These are phyloP conservation scores for Allygus modestus DNA, from an alignment of 2,888 invertebrate genomes.

Conservation along the genomic window DNA sequence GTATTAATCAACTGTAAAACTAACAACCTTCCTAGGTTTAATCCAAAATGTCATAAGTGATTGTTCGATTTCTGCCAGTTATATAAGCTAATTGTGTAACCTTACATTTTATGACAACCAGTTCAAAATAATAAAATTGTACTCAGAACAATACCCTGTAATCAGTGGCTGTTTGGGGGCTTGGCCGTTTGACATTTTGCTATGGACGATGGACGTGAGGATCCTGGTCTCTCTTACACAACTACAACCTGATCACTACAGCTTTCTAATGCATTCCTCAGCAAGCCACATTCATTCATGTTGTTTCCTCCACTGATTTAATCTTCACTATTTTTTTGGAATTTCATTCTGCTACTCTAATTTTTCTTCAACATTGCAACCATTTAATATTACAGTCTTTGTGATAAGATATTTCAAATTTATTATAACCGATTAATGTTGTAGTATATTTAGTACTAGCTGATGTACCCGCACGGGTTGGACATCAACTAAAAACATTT, in stretches of 20 bases:
- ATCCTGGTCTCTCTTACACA: neutral
- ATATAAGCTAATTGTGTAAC: neutral
- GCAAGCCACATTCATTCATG: constrained; percentile 24
- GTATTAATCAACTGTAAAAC: no score
- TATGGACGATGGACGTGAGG: neutral
- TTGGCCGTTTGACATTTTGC: constrained; percentile 38
- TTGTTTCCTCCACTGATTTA: neutral
- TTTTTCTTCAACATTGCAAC: no score
- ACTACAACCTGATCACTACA: constrained; percentile 5
- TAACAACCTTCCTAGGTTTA: no score
- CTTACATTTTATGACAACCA: neutral
- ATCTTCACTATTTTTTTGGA: neutral
- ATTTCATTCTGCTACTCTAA: no score
- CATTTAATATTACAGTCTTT: no score
- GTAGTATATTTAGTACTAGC: no score
- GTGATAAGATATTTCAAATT: no score
- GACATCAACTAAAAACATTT: no score
- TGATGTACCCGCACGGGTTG: no score
- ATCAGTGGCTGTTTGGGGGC: constrained; percentile 43
- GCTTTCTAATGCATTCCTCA: constrained; percentile 35
- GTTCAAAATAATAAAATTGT: neutral
- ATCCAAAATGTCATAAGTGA: no score
- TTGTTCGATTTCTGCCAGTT: neutral
- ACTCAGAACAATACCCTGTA: constrained; percentile 1
- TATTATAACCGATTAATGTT: no score